phyloP scores from a whole-genome alignment of 2,888 invertebrate species.

The Rhingia campestris region DNA sequence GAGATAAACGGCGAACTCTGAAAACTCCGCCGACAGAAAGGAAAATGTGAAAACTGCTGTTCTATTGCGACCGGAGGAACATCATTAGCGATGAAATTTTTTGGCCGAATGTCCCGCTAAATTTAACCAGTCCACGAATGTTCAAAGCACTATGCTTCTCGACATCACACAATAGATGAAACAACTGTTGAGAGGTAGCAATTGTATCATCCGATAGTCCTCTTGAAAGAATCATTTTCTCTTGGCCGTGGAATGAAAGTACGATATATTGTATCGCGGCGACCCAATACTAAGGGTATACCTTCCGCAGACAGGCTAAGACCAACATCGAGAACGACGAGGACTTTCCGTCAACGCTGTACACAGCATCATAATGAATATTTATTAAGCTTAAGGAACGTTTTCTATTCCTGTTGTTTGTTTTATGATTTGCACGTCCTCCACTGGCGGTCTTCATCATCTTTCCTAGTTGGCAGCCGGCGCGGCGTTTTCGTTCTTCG shows the following conservation, averaged over 20 bases:
- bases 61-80: slow-evolving; percentile 29
- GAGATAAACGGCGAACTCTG: not conserved
- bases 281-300: not conserved
- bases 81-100: slow-evolving; percentile 46
- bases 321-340: not conserved
- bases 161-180: slow-evolving; percentile 8
- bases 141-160: no score
- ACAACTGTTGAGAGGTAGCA: not conserved
- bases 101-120: not conserved
- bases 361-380: slow-evolving; percentile 78
- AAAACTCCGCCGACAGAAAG: slow-evolving; percentile 35
- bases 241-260: not conserved
- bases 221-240: not conserved
- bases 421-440: slow-evolving; percentile 81
- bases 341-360: slow-evolving; percentile 6
- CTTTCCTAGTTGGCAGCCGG: slow-evolving; percentile 10
- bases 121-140: not conserved
- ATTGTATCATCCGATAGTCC: not conserved
- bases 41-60: slow-evolving; percentile 36
- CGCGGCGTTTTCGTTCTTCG: slow-evolving; percentile 14
- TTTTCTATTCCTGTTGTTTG: slow-evolving; percentile 80
- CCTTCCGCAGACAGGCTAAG: not conserved
- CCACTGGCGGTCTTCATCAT: slow-evolving; percentile 28
- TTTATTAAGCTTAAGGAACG: slow-evolving; percentile 81
- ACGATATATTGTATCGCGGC: slow-evolving; percentile 5